Conservation (phyloP, 2,797 vertebrate genomes). For the Oreonectes daqikongensis region DNA sequence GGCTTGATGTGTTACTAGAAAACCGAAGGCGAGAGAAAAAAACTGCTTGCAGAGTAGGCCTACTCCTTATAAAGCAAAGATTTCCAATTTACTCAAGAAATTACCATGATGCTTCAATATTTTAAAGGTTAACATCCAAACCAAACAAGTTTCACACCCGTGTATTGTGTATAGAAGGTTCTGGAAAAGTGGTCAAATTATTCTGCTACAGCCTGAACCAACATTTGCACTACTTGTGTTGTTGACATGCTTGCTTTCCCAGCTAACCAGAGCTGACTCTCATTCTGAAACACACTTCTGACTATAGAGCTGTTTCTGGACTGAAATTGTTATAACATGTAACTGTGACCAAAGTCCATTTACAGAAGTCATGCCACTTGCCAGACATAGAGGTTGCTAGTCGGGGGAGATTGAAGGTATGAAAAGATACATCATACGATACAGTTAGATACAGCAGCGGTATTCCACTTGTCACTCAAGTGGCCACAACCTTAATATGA, state of each 20-base stretch:
- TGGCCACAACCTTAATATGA: too few relatives aligned
- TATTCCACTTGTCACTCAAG: too few relatives aligned
- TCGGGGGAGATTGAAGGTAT: too few relatives aligned
- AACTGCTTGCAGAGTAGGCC: not conserved
- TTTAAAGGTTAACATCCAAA: conserved; percentile 4
- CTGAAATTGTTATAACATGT: conserved; percentile 58
- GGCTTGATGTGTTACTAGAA: not conserved
- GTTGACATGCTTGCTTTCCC: conserved; percentile 15
- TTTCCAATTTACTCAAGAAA: not conserved
- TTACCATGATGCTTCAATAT: conserved; percentile 2
- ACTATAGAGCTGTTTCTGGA: conserved; percentile 65
- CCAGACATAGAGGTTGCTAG: too few relatives aligned
- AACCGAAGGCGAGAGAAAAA: not conserved
- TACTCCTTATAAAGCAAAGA: not conserved
- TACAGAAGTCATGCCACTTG: too few relatives aligned
- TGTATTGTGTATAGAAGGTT: not conserved
- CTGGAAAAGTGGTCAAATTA: conserved; percentile 5
- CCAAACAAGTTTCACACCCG: not conserved
- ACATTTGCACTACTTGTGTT: conserved; percentile 10
- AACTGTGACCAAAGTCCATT: conserved; percentile 47
- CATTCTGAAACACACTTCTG: conserved; percentile 51
- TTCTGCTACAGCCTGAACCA: conserved; percentile 26
- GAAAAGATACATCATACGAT: too few relatives aligned
- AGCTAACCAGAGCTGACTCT: not conserved
- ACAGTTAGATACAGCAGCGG: too few relatives aligned